Evolutionary conservation across 2,888 invertebrate species (phyloP), one percentile per base, ranked within the genome.

Genomic region (Macropis europaea): DNA sequence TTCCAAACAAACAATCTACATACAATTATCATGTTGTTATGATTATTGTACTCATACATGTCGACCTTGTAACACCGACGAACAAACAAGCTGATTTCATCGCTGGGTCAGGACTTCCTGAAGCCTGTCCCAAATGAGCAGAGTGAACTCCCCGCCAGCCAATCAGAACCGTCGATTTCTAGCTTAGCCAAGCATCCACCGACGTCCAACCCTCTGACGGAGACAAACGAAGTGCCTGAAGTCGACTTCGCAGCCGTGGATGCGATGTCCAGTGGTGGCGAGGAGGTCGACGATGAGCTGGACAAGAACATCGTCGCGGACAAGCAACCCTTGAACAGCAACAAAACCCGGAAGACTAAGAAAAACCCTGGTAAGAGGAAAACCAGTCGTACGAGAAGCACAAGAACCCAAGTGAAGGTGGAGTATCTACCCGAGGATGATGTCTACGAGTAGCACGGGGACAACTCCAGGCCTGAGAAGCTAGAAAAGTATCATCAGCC

Each of bases 111-210:
- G 81, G 64, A 70, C 13, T 32, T 81, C 38, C n/a, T 59, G 52
- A 59, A 48, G 24, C 7, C 64, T 48, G 56, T 61, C 17, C 56
- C 69, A 45, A 48, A 11, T 28, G 43, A 54, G 62, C 13, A 38
- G 66, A 63, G 9, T 47, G 34, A 47, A 36, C 78, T 85, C 75
- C 80, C 82, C 73, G 77, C 77, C 71, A 86, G 86, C 85, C 88
- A 88, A 86, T 83, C 85, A 84, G 87, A 86, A 82, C 80, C 86
- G 88, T 87, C 89, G 86, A 84, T 89, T 89, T 89, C 85, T 87
- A 90, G 89, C 86, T 89, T 79, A 84, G 86, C 81, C 86, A 87
- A 69, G 71, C 80, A 59, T 73, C 79, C 74, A 72, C 57, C 82
- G 70, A 60, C 67, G 50, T 57, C 73, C 67, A 69, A 40, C 42